Evolutionary conservation across 2,888 invertebrate species (phyloP).

Genomic region (Orthonevra nobilis): DNA sequence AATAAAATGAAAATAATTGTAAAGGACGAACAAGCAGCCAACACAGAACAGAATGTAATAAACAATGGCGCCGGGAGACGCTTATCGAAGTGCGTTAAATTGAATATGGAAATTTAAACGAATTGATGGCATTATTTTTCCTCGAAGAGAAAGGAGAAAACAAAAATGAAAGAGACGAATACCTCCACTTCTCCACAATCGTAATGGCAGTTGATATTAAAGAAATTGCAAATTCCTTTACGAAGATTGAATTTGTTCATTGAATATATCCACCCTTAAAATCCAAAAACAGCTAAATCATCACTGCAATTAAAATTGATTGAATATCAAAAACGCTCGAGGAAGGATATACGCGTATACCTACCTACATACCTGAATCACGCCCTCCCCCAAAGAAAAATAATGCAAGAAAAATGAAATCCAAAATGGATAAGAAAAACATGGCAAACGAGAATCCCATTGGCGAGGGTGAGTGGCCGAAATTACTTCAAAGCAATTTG

Average conservation of each 20-base stretch:
- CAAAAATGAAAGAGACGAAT: not conserved
- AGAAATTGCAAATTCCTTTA: slow-evolving; percentile 63
- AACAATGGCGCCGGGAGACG: slow-evolving; percentile 67
- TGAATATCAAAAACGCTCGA: slow-evolving; percentile 61
- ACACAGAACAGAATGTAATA: slow-evolving; percentile 50
- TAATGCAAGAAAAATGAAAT: not conserved
- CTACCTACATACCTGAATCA: not conserved
- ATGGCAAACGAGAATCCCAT: not conserved
- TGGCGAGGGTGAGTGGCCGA: no score
- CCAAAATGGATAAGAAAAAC: not conserved
- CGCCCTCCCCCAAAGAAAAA: not conserved
- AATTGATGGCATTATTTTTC: slow-evolving; percentile 63
- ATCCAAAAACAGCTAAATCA: slow-evolving; percentile 63
- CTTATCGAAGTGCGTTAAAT: slow-evolving; percentile 68
- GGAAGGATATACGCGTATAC: slow-evolving; percentile 44
- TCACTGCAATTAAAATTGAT: slow-evolving; percentile 69
- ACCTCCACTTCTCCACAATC: slow-evolving; percentile 1
- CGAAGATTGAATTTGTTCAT: slow-evolving; percentile 51
- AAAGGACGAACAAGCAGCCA: slow-evolving; percentile 46
- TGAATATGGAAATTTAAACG: slow-evolving; percentile 69
- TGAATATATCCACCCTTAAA: not conserved
- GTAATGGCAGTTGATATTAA: slow-evolving; percentile 53
- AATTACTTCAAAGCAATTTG: slow-evolving; percentile 68
- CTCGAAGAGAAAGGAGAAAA: slow-evolving; percentile 5
- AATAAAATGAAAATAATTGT: slow-evolving; percentile 57